Evolutionary conservation across 2,113 vertebrate species (phyloP).

Genomic region (Rhynchopsitta pachyrhyncha): DNA sequence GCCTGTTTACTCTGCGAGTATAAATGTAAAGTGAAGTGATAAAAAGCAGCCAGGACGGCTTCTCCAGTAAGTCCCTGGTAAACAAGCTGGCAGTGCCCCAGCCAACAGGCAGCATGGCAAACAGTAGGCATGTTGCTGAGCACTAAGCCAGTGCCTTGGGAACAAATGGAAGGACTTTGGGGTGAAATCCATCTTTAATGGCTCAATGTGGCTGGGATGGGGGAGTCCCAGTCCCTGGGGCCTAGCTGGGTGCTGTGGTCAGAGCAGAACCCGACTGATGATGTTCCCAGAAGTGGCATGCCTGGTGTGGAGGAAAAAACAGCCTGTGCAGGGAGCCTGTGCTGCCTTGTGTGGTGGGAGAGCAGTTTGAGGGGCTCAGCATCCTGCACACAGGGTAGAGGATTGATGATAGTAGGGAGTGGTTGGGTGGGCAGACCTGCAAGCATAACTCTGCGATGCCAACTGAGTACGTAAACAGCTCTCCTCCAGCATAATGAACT

Average conservation of each 20-base stretch:
- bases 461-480: neutral
- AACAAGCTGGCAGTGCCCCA: neutral
- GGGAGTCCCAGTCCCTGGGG: neutral
- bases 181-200: neutral
- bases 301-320: neutral
- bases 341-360: neutral
- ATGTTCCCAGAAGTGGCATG: neutral
- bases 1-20: conserved; percentile 58
- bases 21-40: conserved; percentile 51
- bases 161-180: conserved; percentile 11
- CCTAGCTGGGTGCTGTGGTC: rapidly evolving
- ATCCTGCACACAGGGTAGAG: neutral
- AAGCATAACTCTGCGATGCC: neutral
- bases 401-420: neutral
- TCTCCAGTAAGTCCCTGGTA: conserved; percentile 37
- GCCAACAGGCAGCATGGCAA: neutral
- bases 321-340: neutral
- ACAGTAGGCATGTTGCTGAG: neutral
- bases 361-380: neutral
- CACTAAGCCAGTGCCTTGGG: neutral
- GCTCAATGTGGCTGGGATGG: neutral
- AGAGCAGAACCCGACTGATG: neutral
- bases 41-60: neutral
- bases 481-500: neutral
- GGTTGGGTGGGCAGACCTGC: neutral